These are phyloP conservation scores for Drosophila punjabiensis DNA, from an alignment of 1,140 invertebrate genomes.

Conservation along the genomic window DNA sequence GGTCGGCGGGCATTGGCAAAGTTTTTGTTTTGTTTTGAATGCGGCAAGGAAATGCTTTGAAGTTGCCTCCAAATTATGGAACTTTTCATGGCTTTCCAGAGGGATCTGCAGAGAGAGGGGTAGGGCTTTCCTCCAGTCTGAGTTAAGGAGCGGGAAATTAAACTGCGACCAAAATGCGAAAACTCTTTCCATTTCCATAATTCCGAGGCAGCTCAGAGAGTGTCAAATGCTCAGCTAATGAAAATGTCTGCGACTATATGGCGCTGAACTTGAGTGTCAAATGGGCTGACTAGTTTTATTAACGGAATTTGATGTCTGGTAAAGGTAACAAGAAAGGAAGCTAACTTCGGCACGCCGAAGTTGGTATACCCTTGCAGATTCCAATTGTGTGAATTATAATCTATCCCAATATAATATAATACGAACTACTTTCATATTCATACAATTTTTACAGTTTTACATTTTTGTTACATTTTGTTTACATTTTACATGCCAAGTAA, in stretches of 20 bases:
- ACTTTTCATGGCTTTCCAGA: slow-evolving; percentile 47
- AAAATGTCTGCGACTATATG: slow-evolving; percentile 22
- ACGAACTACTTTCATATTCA: too few species aligned
- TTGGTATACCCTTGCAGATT: too few species aligned
- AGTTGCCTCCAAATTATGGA: slow-evolving; percentile 61
- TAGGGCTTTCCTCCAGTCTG: background rate
- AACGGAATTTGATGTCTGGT: background rate
- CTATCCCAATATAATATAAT: too few species aligned
- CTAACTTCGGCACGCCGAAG: too few species aligned
- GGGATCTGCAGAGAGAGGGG: background rate
- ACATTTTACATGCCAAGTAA: too few species aligned
- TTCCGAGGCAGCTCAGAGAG: background rate
- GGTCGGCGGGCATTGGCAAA: slow-evolving; percentile 37
- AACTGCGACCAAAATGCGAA: slow-evolving; percentile 30
- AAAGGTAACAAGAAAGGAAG: too few species aligned
- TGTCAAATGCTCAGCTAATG: slow-evolving; percentile 16
- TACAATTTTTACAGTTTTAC: too few species aligned
- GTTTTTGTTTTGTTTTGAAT: slow-evolving; percentile 57
- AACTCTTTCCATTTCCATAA: slow-evolving; percentile 37
- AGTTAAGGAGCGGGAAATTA: slow-evolving; percentile 22
- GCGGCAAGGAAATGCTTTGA: slow-evolving; percentile 68
- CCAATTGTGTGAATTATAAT: too few species aligned
- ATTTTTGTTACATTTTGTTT: too few species aligned
- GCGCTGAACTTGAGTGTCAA: slow-evolving; percentile 1
- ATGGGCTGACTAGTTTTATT: slow-evolving; percentile 7